phyloP scores from a whole-genome alignment of 2,797 vertebrate species.

The Cryptoprocta ferox region DNA sequence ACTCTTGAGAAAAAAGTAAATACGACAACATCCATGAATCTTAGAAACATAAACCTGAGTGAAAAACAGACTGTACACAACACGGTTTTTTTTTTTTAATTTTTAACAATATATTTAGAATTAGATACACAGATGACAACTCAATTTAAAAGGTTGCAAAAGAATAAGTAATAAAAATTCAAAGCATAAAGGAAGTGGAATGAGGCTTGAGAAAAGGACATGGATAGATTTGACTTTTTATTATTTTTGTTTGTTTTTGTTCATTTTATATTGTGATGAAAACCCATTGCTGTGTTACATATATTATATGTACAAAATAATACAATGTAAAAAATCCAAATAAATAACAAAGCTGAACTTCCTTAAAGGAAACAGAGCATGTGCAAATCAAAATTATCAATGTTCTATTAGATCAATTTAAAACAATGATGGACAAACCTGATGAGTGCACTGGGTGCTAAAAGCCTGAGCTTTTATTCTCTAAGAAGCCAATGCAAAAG shows the following conservation, averaged over 20 bases:
- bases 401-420: background rate
- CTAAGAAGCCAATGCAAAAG: background rate
- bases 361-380: background rate
- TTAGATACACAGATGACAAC: background rate
- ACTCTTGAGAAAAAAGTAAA: background rate
- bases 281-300: background rate
- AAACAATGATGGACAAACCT: background rate
- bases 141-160: background rate
- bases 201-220: background rate
- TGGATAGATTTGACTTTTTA: background rate
- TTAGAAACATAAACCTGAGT: background rate
- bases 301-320: background rate
- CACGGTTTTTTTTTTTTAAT: background rate
- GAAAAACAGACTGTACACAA: background rate
- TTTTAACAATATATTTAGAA: background rate
- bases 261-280: background rate
- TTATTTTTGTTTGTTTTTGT: background rate
- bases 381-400: background rate
- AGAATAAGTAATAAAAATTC: background rate
- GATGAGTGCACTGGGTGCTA: background rate
- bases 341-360: background rate
- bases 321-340: background rate
- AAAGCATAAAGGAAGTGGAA: background rate
- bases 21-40: background rate
- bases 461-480: background rate